These are phyloP conservation scores for Bhutanitis thaidina DNA, from an alignment of 2,888 invertebrate genomes.

Conservation along the genomic window DNA sequence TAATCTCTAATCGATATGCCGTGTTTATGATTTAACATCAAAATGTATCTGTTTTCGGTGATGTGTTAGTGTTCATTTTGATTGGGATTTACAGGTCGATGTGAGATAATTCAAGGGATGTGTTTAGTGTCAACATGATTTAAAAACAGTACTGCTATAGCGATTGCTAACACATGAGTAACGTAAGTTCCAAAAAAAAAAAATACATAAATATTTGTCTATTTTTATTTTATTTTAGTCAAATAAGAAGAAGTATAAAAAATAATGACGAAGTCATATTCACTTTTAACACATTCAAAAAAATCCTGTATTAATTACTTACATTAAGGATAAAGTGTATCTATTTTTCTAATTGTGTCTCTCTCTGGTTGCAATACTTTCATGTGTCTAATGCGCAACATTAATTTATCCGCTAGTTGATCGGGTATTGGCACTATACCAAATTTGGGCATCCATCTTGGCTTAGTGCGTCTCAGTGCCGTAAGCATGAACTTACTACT, in stretches of 20 bases:
- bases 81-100: not conserved
- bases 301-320: too few species aligned
- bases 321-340: constrained; percentile 5
- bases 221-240: too few species aligned
- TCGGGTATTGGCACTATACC: constrained; percentile 59
- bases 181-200: too few species aligned
- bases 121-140: not conserved
- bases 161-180: too few species aligned
- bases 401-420: constrained; percentile 44
- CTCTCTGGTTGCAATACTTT: constrained; percentile 30
- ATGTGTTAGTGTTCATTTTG: constrained; percentile 6
- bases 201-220: too few species aligned
- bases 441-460: constrained; percentile 48
- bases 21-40: not conserved
- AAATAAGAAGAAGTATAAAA: too few species aligned
- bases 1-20: constrained; percentile 9
- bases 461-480: constrained; percentile 40
- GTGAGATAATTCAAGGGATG: not conserved
- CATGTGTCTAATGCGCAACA: constrained; percentile 39
- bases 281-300: too few species aligned
- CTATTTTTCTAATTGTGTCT: constrained; percentile 14
- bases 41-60: constrained; percentile 1
- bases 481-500: constrained; percentile 39
- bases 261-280: too few species aligned
- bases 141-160: too few species aligned